phyloP scores from a whole-genome alignment of 2,113 vertebrate genomes.

The Malurus cyaneus region DNA sequence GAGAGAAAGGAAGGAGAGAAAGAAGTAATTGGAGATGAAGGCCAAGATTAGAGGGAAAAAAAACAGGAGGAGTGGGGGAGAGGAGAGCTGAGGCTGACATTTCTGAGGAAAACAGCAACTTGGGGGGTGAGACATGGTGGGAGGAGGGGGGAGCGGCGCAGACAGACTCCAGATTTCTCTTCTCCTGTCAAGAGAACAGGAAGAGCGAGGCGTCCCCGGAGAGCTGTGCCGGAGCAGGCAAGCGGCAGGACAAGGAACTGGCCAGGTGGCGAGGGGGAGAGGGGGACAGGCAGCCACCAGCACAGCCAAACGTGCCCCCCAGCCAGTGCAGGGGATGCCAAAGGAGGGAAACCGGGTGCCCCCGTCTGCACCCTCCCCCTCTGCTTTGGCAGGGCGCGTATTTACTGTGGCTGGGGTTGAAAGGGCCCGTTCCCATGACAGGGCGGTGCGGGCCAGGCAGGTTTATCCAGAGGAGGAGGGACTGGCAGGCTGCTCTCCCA shows the following conservation, averaged over 20 bases:
- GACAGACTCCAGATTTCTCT: slow-evolving; percentile 55
- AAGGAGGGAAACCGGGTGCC: not conserved
- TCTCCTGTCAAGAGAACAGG: slow-evolving; percentile 45
- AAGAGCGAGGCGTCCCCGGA: slow-evolving; percentile 1
- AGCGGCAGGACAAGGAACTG: not conserved
- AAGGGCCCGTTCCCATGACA: slow-evolving; percentile 59
- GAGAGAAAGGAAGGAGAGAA: slow-evolving; percentile 37
- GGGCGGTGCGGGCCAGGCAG: slow-evolving; percentile 59
- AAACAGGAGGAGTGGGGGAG: not conserved
- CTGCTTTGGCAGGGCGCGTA: slow-evolving; percentile 2
- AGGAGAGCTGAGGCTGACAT: slow-evolving; percentile 38
- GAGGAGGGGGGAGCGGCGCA: slow-evolving; percentile 3
- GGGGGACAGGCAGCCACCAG: not conserved
- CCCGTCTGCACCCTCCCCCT: not conserved
- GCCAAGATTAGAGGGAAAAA: slow-evolving; percentile 21
- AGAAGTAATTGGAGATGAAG: slow-evolving; percentile 38
- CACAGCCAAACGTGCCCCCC: not conserved
- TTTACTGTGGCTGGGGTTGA: slow-evolving; percentile 57
- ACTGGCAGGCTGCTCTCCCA: slow-evolving; percentile 57
- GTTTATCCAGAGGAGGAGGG: slow-evolving; percentile 70
- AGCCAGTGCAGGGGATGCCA: not conserved
- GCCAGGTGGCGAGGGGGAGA: slow-evolving; percentile 12
- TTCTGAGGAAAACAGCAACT: slow-evolving; percentile 53
- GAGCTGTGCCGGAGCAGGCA: not conserved
- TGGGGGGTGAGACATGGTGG: slow-evolving; percentile 49